Conservation (phyloP, 2,113 vertebrate genomes). For the Carassius gibelio region DNA sequence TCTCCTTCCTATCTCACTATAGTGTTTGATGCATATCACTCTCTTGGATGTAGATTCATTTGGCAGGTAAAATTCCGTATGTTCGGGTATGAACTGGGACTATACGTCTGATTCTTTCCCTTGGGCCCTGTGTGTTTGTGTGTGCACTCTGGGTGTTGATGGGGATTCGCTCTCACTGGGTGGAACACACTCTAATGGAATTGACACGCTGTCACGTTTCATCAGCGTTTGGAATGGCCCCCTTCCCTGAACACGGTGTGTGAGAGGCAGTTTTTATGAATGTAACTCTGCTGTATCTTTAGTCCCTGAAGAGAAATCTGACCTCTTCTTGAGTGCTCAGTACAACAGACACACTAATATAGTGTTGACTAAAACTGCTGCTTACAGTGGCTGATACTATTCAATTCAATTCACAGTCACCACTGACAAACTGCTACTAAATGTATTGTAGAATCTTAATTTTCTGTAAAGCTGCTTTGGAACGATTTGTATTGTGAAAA, state of each 20-base stretch:
- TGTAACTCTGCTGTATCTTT: slow-evolving; percentile 37
- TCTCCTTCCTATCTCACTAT: neutral
- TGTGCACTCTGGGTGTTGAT: slow-evolving; percentile 43
- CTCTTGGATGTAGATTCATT: neutral
- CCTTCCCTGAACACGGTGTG: slow-evolving; percentile 44
- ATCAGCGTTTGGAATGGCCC: slow-evolving; percentile 64
- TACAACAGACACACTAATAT: neutral
- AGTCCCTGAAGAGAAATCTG: slow-evolving; percentile 32
- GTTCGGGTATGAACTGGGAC: neutral
- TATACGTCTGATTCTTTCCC: slow-evolving; percentile 13
- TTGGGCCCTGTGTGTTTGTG: slow-evolving; percentile 25
- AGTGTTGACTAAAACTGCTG: neutral
- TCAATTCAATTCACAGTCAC: too few species aligned
- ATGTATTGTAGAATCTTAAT: too few species aligned
- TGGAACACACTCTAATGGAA: slow-evolving; percentile 59
- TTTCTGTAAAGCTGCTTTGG: too few species aligned
- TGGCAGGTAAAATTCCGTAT: slow-evolving; percentile 12
- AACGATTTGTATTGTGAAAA: too few species aligned
- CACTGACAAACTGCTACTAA: too few species aligned
- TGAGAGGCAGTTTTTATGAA: slow-evolving; percentile 50
- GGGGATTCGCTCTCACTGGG: slow-evolving; percentile 44
- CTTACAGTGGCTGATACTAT: neutral
- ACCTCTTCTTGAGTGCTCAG: slow-evolving; percentile 21
- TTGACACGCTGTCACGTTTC: slow-evolving; percentile 69
- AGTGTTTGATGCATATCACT: neutral